Evolutionary conservation across 2,113 vertebrate genomes (phyloP).

Genomic region (Rhinogobius similis): DNA sequence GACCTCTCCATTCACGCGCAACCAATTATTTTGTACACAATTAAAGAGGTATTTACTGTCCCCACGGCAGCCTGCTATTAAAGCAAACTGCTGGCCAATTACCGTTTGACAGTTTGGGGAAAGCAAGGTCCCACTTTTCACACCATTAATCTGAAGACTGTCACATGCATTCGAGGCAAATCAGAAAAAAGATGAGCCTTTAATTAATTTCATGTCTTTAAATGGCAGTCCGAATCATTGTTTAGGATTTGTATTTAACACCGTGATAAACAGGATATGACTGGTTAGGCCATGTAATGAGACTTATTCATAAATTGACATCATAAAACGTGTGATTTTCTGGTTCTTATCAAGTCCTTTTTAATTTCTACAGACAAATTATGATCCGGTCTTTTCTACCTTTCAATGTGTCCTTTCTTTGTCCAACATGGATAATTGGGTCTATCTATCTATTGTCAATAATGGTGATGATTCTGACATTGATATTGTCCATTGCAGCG

Average conservation of each 20-base stretch:
- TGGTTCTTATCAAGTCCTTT: neutral
- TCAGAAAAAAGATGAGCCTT: slow-evolving; percentile 54
- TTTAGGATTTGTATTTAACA: slow-evolving; percentile 24
- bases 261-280: slow-evolving; percentile 11
- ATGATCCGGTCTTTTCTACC: neutral
- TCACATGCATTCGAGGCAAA: slow-evolving; percentile 54
- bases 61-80: slow-evolving; percentile 71
- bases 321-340: neutral
- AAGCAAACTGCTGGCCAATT: slow-evolving; percentile 73
- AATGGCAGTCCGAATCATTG: slow-evolving; percentile 42
- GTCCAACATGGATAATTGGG: too few species aligned
- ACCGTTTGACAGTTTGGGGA: slow-evolving; percentile 72
- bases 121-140: slow-evolving; percentile 73
- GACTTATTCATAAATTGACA: neutral
- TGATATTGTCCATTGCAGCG: too few species aligned
- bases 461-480: neutral
- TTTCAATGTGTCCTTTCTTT: too few species aligned
- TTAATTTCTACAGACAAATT: neutral
- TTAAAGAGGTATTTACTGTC: slow-evolving; percentile 64
- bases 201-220: slow-evolving; percentile 62
- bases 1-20: slow-evolving; percentile 33
- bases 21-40: slow-evolving; percentile 71
- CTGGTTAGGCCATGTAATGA: neutral
- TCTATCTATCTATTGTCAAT: neutral
- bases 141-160: slow-evolving; percentile 73